These are phyloP conservation scores for Camelus bactrianus DNA, from an alignment of 2,113 vertebrate genomes.

Conservation along the genomic window DNA sequence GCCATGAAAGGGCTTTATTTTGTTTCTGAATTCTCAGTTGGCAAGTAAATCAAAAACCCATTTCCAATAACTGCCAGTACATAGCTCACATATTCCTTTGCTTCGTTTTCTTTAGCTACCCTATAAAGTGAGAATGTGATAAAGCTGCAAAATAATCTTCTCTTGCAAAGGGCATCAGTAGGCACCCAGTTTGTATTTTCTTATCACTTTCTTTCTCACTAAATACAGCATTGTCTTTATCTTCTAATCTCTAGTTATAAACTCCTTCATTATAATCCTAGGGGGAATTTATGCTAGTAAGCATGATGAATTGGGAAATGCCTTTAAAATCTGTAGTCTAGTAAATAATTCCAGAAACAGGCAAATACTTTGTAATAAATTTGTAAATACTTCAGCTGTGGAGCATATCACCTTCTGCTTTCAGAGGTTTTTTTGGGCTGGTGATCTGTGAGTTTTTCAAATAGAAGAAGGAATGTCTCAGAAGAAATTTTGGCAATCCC, in stretches of 20 bases:
- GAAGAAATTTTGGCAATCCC: not conserved
- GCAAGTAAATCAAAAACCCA: constrained; percentile 78
- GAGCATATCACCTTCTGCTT: constrained; percentile 14
- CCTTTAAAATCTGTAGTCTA: constrained; percentile 46
- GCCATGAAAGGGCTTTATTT: constrained; percentile 65
- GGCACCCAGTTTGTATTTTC: constrained; percentile 47
- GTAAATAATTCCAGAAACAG: constrained; percentile 26
- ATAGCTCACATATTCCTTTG: constrained; percentile 43
- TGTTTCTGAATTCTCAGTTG: constrained; percentile 68
- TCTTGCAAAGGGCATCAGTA: constrained; percentile 21
- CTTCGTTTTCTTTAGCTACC: constrained; percentile 45
- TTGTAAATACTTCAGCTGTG: constrained; percentile 59
- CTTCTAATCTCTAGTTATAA: constrained; percentile 60
- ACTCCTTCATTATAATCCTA: constrained; percentile 45
- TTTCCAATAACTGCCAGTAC: constrained; percentile 71
- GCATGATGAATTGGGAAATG: constrained; percentile 53
- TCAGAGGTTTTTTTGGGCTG: not conserved
- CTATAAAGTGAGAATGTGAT: constrained; percentile 28
- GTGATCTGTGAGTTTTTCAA: constrained; percentile 19
- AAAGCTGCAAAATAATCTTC: constrained; percentile 40
- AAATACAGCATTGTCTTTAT: constrained; percentile 49
- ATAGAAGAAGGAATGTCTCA: not conserved
- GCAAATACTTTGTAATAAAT: constrained; percentile 65
- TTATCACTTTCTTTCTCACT: constrained; percentile 61
- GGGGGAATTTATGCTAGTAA: constrained; percentile 47